Evolutionary conservation across 2,888 invertebrate species (phyloP), one percentile per base, ranked within the genome.

Genomic region (Notocelia uddmanniana): DNA sequence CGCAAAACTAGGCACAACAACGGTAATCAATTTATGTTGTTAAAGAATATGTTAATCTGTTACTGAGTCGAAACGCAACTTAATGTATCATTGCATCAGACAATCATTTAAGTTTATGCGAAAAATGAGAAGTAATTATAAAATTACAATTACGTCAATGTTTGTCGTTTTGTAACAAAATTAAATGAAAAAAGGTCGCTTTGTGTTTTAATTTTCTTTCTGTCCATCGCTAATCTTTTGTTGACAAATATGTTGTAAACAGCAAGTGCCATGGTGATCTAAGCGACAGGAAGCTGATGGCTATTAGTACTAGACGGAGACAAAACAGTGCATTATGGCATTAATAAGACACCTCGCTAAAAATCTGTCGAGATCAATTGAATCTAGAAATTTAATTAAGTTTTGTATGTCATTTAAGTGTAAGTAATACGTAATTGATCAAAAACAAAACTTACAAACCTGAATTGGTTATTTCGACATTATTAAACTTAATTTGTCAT

Each of bases 401-500:
- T 68, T n/a, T n/a, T 68, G 26, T 54, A 41, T 68, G 52, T 60
- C 19, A 26, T 5, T 8, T 62, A 8, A 67, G 45, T 68, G 18
- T 41, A 50, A 5, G 34, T 21, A 50, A 19, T 52, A 37, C 8
- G 11, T 34, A 21, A 41, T 19, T 54, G 18, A 45, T 66, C 50
- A 50, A 64, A 60, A 55, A n/a, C 31, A 23, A 34, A n/a, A n/a
- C 6, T 2, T 2, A 5, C 11, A 19, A 23, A 21, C 19, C 9
- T 54, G n/a, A 34, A 69, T 66, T 45, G 10, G 26, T 71, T 66
- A 31, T 66, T 66, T 52, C 50, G 37, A 21, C 21, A 3, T 58
- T 54, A 41, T 60, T 26, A 62, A 45, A 71, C n/a, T 71, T 45
- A 54, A 59, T 66, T 54, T 21, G 21, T 50, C 37, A 64, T 21